Conservation (phyloP, 2,888 invertebrate species). For the Gibbula magus region DNA sequence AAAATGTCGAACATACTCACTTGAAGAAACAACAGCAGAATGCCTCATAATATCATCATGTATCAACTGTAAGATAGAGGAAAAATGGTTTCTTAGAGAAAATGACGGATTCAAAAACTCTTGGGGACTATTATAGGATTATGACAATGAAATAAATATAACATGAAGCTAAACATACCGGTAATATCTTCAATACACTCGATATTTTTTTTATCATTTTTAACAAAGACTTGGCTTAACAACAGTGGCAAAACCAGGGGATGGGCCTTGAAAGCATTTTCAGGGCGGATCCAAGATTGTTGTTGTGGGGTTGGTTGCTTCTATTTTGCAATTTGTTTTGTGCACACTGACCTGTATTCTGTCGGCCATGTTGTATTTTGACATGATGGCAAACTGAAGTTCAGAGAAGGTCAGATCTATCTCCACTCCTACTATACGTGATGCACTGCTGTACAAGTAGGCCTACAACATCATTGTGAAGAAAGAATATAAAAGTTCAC, state of each 20-base stretch:
- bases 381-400: slow-evolving; percentile 79
- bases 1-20: not conserved
- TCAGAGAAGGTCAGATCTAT: slow-evolving; percentile 82
- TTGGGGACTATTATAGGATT: not conserved
- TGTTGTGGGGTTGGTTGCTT: too few relatives aligned
- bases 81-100: too few relatives aligned
- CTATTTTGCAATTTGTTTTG: too few relatives aligned
- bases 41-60: slow-evolving; percentile 22
- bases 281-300: too few relatives aligned
- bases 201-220: too few relatives aligned
- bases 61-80: not conserved
- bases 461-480: slow-evolving; percentile 76
- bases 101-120: not conserved
- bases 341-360: slow-evolving; percentile 65
- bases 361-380: slow-evolving; percentile 76
- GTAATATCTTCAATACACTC: too few relatives aligned
- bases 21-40: slow-evolving; percentile 8
- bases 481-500: not conserved
- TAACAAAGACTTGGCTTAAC: too few relatives aligned
- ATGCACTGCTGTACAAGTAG: slow-evolving; percentile 79
- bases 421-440: slow-evolving; percentile 82
- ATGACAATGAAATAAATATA: not conserved
- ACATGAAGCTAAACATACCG: too few relatives aligned
- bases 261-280: too few relatives aligned
- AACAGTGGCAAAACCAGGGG: too few relatives aligned